phyloP scores from a whole-genome alignment of 2,888 invertebrate genomes.

The Andrena chrysosceles region DNA sequence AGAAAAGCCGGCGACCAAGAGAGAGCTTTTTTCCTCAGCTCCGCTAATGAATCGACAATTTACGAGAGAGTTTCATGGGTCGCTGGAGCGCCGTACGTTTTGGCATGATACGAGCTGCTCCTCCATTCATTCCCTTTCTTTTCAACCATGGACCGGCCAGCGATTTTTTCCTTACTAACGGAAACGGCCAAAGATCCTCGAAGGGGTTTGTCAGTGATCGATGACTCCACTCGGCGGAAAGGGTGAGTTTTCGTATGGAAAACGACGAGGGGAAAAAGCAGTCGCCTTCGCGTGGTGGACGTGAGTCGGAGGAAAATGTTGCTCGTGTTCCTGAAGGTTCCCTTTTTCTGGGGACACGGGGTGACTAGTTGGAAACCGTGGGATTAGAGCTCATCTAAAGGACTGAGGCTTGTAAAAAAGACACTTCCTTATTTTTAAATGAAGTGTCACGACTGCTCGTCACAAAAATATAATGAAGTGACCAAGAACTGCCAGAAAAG shows the following conservation, averaged over 20 bases:
- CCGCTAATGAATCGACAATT: slow-evolving; percentile 79
- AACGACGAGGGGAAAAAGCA: slow-evolving; percentile 22
- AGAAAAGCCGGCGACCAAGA: slow-evolving; percentile 57
- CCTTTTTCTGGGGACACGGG: not conserved
- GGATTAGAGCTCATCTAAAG: not conserved
- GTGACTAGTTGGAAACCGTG: not conserved
- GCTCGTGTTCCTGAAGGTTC: slow-evolving; percentile 2
- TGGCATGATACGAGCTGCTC: slow-evolving; percentile 49
- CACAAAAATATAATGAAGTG: no score
- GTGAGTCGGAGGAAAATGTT: slow-evolving; percentile 13
- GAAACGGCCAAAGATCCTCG: slow-evolving; percentile 50
- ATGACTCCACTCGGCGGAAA: slow-evolving; percentile 34
- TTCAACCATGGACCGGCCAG: slow-evolving; percentile 24
- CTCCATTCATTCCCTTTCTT: slow-evolving; percentile 32
- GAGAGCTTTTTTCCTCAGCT: slow-evolving; percentile 58
- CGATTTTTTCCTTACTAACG: slow-evolving; percentile 43
- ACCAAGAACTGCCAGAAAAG: no score
- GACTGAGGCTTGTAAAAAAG: no score
- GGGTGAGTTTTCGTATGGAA: slow-evolving; percentile 40
- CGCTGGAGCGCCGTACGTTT: slow-evolving; percentile 62
- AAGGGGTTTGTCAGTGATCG: slow-evolving; percentile 69
- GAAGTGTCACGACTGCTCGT: no score
- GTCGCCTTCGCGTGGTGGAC: not conserved
- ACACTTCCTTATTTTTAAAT: no score
- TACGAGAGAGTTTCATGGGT: slow-evolving; percentile 78